phyloP scores from a whole-genome alignment of 1,140 invertebrate species.

The Spodoptera frugiperda region DNA sequence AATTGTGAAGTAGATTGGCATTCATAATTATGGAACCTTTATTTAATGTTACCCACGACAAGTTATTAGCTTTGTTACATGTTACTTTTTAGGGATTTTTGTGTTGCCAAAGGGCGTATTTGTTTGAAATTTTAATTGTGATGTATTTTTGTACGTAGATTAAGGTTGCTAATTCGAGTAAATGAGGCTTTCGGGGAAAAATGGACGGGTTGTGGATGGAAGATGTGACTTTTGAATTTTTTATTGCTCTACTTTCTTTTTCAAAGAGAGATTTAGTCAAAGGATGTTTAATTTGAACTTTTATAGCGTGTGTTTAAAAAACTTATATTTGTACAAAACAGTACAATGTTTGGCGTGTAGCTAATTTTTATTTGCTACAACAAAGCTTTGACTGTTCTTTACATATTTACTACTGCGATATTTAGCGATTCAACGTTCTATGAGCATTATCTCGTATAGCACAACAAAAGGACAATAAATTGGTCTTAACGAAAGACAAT shows the following conservation, averaged over 20 bases:
- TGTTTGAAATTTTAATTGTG: constrained; percentile 35
- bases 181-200: constrained; percentile 12
- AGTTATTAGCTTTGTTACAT: constrained; percentile 37
- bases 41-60: constrained; percentile 46
- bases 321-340: too few species aligned
- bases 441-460: too few species aligned
- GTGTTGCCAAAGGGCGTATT: constrained; percentile 23
- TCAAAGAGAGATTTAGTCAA: neutral
- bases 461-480: too few species aligned
- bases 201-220: neutral
- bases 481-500: too few species aligned
- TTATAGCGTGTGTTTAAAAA: too few species aligned
- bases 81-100: constrained; percentile 41
- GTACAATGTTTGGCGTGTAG: too few species aligned
- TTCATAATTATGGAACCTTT: constrained; percentile 50
- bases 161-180: neutral
- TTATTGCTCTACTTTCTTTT: neutral
- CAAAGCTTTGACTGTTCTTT: too few species aligned
- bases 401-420: too few species aligned
- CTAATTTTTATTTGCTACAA: too few species aligned
- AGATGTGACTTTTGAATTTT: neutral
- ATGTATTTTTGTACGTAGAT: constrained; percentile 5
- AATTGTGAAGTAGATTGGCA: constrained; percentile 53
- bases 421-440: too few species aligned
- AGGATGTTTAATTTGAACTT: too few species aligned